Percentiles rank a stretch among this genome's conserved stretches.
These are phyloP conservation scores for Phania funesta DNA, from an alignment of 2,888 invertebrate species.

Conservation along the genomic window DNA sequence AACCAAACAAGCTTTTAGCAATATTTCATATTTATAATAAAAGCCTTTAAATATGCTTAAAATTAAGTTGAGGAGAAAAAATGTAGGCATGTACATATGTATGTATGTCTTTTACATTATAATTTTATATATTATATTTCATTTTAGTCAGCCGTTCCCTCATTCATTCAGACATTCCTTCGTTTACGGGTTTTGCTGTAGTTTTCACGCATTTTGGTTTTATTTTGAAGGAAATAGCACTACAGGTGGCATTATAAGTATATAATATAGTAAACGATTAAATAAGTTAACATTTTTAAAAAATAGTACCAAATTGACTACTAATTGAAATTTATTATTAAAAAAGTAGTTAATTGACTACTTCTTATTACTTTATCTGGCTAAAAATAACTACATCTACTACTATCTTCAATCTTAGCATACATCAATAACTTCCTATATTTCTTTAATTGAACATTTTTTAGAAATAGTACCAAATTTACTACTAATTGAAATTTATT, in stretches of 20 bases:
- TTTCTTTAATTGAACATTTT: too few relatives aligned
- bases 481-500: too few relatives aligned
- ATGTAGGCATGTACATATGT: neutral
- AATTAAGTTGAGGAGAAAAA: neutral
- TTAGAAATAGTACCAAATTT: too few relatives aligned
- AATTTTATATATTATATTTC: slow-evolving; percentile 34
- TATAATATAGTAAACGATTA: too few relatives aligned
- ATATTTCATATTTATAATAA: slow-evolving; percentile 33
- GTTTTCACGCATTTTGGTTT: slow-evolving; percentile 17
- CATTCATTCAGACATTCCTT: neutral
- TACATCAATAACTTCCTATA: too few relatives aligned
- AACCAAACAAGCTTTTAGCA: slow-evolving; percentile 5
- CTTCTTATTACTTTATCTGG: too few relatives aligned
- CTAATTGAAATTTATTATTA: too few relatives aligned
- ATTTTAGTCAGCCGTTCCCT: slow-evolving; percentile 2
- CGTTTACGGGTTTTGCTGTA: neutral
- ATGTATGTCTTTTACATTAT: neutral
- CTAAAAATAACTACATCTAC: too few relatives aligned
- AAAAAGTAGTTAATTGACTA: too few relatives aligned
- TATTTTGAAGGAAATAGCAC: neutral
- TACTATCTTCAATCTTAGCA: too few relatives aligned
- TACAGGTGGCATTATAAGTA: neutral
- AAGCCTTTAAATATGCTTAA: slow-evolving; percentile 16
- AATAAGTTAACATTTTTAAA: too few relatives aligned
- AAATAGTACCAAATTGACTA: too few relatives aligned